Evolutionary conservation across 2,888 invertebrate species (phyloP), one percentile per base, ranked within the genome.

Genomic region (Hipparchia semele): DNA sequence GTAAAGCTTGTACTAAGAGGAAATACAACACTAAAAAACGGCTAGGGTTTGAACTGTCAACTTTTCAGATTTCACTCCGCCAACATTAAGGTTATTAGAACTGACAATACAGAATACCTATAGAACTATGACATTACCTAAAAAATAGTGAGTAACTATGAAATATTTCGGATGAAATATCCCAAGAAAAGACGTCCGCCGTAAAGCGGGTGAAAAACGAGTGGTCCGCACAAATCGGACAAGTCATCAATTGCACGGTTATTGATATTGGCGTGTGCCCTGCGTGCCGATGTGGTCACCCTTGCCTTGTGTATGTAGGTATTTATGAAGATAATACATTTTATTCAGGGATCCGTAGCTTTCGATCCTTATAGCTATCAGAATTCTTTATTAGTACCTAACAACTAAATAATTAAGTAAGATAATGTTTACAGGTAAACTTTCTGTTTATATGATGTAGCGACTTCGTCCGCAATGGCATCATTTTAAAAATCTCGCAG

Each of bases 171-270:
- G 33, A 70, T 74, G 68, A 75, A 71, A 65, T 71, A 71, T 60
- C 54, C 23, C 8, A 78, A 79, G 76, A 79, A 39, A 81, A 80
- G 88, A 87, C 87, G 87, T 85, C 77, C 81, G 80, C 85, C 91
- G 89, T 94, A 92, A 93, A 93, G 75, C 83, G 82, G 70, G 83
- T 90, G 92, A 92, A 84, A 85, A 86, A 92, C 87, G 91, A 86
- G 84, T 85, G 86, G 86, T 83, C 86, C 80, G 83, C 84, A 81
- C 87, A 90, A 94, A 94, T 93, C 94, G 86, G 90, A 90, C 90
- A 87, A 86, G 88, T 84, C 93, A 92, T 94, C 94, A 91, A 92
- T 94, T 92, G 89, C 79, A 76, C 84, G 81, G 86, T 91, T 94
- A 94, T 94, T 94, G 94, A 93, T 92, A 94, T 92, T 85, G 91